phyloP scores from a whole-genome alignment of 2,888 invertebrate genomes.

The Geophilus truncorum region DNA sequence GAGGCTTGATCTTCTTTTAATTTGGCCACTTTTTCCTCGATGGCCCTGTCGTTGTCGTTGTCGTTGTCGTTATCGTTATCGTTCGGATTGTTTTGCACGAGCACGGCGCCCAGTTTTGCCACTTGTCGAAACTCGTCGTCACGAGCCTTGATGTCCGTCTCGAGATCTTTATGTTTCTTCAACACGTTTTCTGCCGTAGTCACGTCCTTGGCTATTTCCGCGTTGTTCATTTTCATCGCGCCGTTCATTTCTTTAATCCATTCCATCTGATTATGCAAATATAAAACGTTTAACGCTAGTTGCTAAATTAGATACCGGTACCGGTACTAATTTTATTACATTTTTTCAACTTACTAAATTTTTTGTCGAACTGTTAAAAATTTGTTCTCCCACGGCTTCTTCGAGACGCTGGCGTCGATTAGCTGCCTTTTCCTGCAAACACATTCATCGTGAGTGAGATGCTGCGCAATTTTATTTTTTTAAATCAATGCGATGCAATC shows the following conservation, averaged over 20 bases:
- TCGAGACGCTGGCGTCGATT: constrained; percentile 79
- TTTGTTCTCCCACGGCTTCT: constrained; percentile 91
- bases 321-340: constrained; percentile 33
- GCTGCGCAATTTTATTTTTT: too few species aligned
- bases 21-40: constrained; percentile 66
- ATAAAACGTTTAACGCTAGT: too few species aligned
- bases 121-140: constrained; percentile 64
- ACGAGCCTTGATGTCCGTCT: constrained; percentile 83
- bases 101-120: constrained; percentile 46
- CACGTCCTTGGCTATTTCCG: constrained; percentile 77
- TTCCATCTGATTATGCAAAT: too few species aligned
- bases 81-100: constrained; percentile 59
- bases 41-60: too few species aligned
- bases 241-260: constrained; percentile 78
- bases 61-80: too few species aligned
- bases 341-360: constrained; percentile 53
- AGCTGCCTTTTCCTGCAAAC: constrained; percentile 74
- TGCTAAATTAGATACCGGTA: too few species aligned
- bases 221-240: constrained; percentile 69
- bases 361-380: constrained; percentile 79
- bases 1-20: constrained; percentile 70
- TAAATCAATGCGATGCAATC: too few species aligned
- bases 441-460: too few species aligned
- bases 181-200: constrained; percentile 83
- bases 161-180: constrained; percentile 84